phyloP scores from a whole-genome alignment of 2,888 invertebrate genomes.

The Crematogaster levior region DNA sequence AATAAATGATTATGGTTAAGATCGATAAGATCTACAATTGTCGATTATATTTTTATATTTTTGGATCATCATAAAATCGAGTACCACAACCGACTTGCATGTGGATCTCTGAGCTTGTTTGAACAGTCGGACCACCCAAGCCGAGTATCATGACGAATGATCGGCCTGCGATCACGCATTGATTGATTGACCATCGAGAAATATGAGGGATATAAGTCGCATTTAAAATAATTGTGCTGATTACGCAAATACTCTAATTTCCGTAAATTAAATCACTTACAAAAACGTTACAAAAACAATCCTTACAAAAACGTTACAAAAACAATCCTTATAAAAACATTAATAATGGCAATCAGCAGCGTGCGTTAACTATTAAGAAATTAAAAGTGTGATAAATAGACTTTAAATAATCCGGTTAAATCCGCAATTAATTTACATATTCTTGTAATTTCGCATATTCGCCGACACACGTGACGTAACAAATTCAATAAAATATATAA shows the following conservation, averaged over 20 bases:
- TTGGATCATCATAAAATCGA: not conserved
- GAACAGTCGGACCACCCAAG: constrained; percentile 54
- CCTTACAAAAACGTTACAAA: constrained; percentile 2
- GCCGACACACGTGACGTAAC: not conserved
- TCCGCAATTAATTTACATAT: not conserved
- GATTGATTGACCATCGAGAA: constrained; percentile 26
- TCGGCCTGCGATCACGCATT: not conserved
- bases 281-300: not conserved
- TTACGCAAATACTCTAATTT: not conserved
- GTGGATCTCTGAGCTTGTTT: constrained; percentile 2
- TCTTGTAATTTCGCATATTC: not conserved
- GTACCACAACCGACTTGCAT: constrained; percentile 40
- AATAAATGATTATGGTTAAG: not conserved
- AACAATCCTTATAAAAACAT: not conserved
- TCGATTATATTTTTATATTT: not conserved
- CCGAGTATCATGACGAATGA: constrained; percentile 32
- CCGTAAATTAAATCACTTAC: not conserved
- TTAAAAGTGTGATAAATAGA: not conserved
- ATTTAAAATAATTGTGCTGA: not conserved
- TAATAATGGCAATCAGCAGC: not conserved
- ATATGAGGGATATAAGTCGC: not conserved
- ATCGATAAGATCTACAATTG: not conserved
- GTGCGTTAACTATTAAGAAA: not conserved
- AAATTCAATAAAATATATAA: constrained; percentile 2
- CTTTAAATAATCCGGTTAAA: not conserved